Percentiles rank a stretch among this genome's conserved stretches.
phyloP scores from a whole-genome alignment of 2,113 vertebrate species.

The Otis tarda region DNA sequence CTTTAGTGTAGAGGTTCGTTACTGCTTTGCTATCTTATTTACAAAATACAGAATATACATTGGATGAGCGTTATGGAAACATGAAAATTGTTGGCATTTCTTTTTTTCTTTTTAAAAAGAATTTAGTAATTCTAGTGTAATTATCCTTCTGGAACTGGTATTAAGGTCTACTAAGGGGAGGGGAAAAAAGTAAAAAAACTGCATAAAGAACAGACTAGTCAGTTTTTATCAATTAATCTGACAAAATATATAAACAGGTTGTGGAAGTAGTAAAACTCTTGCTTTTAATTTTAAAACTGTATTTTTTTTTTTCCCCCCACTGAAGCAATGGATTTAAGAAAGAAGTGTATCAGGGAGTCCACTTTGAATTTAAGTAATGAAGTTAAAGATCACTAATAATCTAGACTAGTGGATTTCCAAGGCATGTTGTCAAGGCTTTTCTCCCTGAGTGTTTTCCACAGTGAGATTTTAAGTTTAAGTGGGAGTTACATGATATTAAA shows the following conservation, averaged over 20 bases:
- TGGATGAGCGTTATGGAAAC: neutral
- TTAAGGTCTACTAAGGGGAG: neutral
- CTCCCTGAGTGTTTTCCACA: neutral
- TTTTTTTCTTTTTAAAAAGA: neutral
- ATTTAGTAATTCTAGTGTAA: neutral
- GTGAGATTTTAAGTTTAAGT: neutral
- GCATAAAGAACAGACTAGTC: neutral
- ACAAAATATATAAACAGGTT: neutral
- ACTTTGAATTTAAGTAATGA: neutral
- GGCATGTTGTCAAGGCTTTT: neutral
- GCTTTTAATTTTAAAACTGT: neutral
- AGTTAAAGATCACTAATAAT: neutral
- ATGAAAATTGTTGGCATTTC: neutral
- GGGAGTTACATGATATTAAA: neutral
- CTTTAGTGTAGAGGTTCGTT: neutral
- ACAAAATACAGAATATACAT: neutral
- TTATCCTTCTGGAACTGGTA: neutral
- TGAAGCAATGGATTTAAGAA: neutral
- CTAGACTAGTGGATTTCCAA: neutral
- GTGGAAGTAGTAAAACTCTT: neutral
- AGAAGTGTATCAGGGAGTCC: neutral
- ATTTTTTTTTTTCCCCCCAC: neutral
- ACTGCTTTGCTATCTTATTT: neutral
- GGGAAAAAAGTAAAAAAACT: neutral
- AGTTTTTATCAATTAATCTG: neutral